Base-by-base conservation (phyloP, 2,888 invertebrate genomes). In the Drosophila buzzatii region DNA sequence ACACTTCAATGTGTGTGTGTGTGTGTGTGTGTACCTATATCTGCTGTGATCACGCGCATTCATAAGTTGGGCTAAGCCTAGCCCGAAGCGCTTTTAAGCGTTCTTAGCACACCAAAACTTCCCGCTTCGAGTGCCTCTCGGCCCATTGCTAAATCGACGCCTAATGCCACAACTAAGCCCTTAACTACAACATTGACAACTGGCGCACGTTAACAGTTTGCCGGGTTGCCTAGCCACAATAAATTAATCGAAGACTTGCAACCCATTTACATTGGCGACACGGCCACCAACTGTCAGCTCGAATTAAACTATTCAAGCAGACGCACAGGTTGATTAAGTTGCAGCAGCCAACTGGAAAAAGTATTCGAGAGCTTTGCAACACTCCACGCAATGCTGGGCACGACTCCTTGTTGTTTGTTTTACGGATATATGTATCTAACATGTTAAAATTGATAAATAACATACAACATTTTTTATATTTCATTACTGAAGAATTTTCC, bases 181-280 rank as follows among this genome's bases (percentile, higher is more conserved):
- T 79, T 90, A 85, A 88, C 90, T 88, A 90, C 76, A 90, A 73
- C 90, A 87, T 76, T 85, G 87, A 80, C 88, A 85, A 85, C 78
- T 75, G 78, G 52, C 71, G 64, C 67, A 70, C 71, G 61, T 55
- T 70, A 64, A 70, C 66, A 79, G 55, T 61, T 55, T n/a, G 65
- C 49, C 33, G 23, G 27, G 12, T 44, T 49, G 62, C 18, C 47
- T 57, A 35, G 42, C 33, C 56, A 68, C 85, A 90, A 88, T 90
- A 81, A 86, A 88, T 79, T 85, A 88, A 86, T 90, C 77, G 90
- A 82, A 70, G 66, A 57, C 73, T 72, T 66, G 63, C 70, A 73
- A 61, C 67, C 59, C 84, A 78, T 79, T 83, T 86, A 60, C 68
- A 73, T 75, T 68, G 67, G 31, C 20, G 66, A 44, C 70, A 82